These are phyloP conservation scores for Larimichthys polyactis DNA, from an alignment of 2,113 vertebrate genomes.

Conservation along the genomic window DNA sequence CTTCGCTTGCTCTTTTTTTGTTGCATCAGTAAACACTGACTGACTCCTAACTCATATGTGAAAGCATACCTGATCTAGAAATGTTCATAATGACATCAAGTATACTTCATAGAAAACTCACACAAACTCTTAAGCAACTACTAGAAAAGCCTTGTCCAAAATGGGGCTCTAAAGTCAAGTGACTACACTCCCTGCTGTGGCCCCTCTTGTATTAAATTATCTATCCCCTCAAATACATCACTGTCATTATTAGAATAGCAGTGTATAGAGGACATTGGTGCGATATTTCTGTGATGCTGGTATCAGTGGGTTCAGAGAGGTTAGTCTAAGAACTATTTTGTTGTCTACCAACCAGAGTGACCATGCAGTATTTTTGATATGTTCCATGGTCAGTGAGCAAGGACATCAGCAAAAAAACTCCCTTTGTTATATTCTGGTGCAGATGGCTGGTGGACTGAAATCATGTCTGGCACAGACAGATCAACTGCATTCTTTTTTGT, in stretches of 20 bases:
- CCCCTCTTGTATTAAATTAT: constrained; percentile 9
- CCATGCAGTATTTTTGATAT: background rate
- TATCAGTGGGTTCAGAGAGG: constrained; percentile 11
- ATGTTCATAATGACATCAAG: background rate
- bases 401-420: background rate
- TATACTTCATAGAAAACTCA: background rate
- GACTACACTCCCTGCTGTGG: background rate
- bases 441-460: constrained; percentile 1
- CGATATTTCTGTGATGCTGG: constrained; percentile 7
- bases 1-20: constrained; percentile 25
- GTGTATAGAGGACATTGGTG: background rate
- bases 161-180: background rate
- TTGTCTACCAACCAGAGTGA: constrained; percentile 8
- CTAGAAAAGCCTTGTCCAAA: background rate
- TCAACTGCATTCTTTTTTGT: background rate
- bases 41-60: constrained; percentile 24
- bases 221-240: constrained; percentile 14
- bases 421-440: background rate
- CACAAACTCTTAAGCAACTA: background rate
- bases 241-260: constrained; percentile 13
- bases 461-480: background rate
- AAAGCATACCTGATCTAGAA: background rate
- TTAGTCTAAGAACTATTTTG: background rate
- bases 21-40: constrained; percentile 45
- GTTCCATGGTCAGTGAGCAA: background rate